Evolutionary conservation across 2,888 invertebrate species (phyloP).

Genomic region (Omphaloscelis lunosa): DNA sequence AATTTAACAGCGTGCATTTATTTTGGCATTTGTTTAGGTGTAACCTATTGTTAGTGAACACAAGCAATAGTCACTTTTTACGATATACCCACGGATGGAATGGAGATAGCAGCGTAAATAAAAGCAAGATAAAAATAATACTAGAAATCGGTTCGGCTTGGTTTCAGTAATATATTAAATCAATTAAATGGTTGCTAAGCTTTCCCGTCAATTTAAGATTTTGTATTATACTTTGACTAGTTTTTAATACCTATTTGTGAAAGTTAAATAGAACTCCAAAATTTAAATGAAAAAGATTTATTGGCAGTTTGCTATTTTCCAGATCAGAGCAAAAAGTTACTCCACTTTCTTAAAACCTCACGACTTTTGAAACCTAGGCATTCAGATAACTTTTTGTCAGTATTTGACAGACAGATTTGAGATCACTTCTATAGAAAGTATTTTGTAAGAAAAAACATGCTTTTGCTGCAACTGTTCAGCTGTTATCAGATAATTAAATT

Average conservation of each 20-base stretch:
- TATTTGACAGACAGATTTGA: constrained; percentile 12
- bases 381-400: constrained; percentile 32
- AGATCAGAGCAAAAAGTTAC: constrained; percentile 29
- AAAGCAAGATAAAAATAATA: background rate
- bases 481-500: background rate
- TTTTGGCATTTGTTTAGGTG: background rate
- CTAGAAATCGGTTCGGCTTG: background rate
- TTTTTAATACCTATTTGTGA: constrained; percentile 25
- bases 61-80: background rate
- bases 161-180: constrained; percentile 17
- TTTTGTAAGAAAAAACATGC: constrained; percentile 4
- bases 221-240: constrained; percentile 10
- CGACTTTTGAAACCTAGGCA: constrained; percentile 36
- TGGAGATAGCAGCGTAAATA: background rate
- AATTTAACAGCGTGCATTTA: background rate
- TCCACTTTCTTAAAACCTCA: constrained; percentile 46
- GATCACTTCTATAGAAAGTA: constrained; percentile 15
- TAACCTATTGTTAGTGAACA: background rate
- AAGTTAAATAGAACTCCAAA: constrained; percentile 37
- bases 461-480: background rate
- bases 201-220: background rate
- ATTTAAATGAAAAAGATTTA: constrained; percentile 7
- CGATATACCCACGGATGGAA: no score
- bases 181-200: constrained; percentile 18
- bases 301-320: constrained; percentile 17